Evolutionary conservation across 35 echinoderm and acorn worm species (phyloP).

Genomic region (Holothuria glaberrima): DNA sequence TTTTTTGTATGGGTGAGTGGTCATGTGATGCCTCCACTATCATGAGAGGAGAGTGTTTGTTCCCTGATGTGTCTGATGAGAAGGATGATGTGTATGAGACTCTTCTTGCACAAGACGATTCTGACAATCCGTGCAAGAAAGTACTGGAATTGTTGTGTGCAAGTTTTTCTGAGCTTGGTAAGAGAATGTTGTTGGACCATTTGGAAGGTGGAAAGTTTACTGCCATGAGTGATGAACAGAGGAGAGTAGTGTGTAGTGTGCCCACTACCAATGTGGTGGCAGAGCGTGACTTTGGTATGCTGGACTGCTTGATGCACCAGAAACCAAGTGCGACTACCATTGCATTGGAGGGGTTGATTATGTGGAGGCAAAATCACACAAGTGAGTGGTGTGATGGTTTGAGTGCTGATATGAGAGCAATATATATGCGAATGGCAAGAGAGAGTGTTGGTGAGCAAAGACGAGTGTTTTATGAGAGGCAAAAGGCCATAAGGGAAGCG

Average conservation of each 20-base stretch:
- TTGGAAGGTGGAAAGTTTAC: constrained; percentile 46
- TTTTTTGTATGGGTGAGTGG: constrained; percentile 37
- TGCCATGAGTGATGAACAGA: neutral
- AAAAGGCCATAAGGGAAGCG: too few species aligned
- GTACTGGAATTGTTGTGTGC: constrained; percentile 35
- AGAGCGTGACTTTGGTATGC: constrained; percentile 74
- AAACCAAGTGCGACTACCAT: too few species aligned
- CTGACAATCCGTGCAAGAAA: constrained; percentile 22
- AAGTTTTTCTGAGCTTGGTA: neutral
- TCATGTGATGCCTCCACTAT: constrained; percentile 40
- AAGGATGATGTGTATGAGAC: constrained; percentile 56
- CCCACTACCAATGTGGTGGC: constrained; percentile 73
- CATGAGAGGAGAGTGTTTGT: constrained; percentile 45
- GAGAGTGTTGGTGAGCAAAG: too few species aligned
- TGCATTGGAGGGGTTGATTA: constrained; percentile 52
- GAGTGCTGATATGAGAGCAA: too few species aligned
- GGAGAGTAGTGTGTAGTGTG: constrained; percentile 47
- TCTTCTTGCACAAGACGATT: constrained; percentile 7
- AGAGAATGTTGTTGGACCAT: constrained; percentile 35
- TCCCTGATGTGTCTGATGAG: constrained; percentile 35
- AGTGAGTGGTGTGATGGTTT: too few species aligned
- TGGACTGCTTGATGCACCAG: constrained; percentile 49
- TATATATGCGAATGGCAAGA: too few species aligned
- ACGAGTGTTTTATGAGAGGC: too few species aligned
- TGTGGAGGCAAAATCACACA: too few species aligned